Percentiles rank a stretch among this genome's conserved stretches.
These are phyloP conservation scores for Drosophila pruinosa DNA, from an alignment of 1,140 invertebrate genomes.

Conservation along the genomic window DNA sequence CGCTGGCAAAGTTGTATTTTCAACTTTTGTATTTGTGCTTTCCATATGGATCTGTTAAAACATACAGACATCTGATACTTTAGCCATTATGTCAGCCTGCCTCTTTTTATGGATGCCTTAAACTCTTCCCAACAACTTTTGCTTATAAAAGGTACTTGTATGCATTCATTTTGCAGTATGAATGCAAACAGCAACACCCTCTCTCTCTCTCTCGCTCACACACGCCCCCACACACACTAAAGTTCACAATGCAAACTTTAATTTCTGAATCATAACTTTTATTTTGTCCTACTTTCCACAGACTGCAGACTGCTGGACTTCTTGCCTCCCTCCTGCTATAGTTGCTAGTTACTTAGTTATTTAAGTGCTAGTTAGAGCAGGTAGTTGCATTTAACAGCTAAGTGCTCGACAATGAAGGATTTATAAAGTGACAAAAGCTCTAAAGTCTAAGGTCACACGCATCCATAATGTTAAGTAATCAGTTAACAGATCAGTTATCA, in stretches of 20 bases:
- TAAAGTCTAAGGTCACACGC: background rate
- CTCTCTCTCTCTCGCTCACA: background rate
- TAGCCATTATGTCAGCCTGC: slow-evolving; percentile 64
- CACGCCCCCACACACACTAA: slow-evolving; percentile 8
- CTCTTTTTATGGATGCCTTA: slow-evolving; percentile 42
- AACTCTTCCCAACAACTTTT: slow-evolving; percentile 28
- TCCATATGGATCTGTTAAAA: slow-evolving; percentile 60
- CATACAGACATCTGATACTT: slow-evolving; percentile 59
- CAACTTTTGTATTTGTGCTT: no score
- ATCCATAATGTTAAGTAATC: no score
- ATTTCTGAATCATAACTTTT: slow-evolving; percentile 77
- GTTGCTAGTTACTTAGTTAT: background rate
- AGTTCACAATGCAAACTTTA: slow-evolving; percentile 61
- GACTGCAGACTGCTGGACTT: background rate
- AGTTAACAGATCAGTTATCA: no score
- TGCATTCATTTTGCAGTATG: background rate
- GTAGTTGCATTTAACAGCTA: slow-evolving; percentile 6
- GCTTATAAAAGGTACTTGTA: background rate
- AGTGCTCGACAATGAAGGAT: slow-evolving; percentile 30
- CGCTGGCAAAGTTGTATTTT: slow-evolving; percentile 43
- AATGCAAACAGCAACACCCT: slow-evolving; percentile 17
- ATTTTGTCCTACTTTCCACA: slow-evolving; percentile 47
- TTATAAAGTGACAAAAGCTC: background rate
- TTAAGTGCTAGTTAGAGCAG: slow-evolving; percentile 2
- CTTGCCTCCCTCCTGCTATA: background rate